Conservation (phyloP, 2,113 vertebrate genomes). For the Pelmatolapia mariae region DNA sequence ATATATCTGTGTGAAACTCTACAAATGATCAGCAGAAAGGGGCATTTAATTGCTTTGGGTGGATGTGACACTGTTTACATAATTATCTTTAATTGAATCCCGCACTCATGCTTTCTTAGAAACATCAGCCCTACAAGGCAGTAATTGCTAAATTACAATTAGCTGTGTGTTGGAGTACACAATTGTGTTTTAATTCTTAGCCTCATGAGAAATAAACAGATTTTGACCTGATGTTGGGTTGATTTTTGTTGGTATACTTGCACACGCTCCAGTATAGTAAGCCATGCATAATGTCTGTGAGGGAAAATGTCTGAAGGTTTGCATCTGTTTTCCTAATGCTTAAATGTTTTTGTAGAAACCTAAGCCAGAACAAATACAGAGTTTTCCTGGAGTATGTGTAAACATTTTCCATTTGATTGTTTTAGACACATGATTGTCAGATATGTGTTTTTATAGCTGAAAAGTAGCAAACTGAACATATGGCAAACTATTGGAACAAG, state of each 20-base stretch:
- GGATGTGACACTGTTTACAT: slow-evolving; percentile 9
- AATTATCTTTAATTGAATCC: slow-evolving; percentile 49
- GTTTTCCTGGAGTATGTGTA: background rate
- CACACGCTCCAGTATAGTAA: background rate
- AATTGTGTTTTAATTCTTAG: slow-evolving; percentile 14
- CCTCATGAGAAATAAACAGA: slow-evolving; percentile 9
- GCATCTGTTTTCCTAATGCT: background rate
- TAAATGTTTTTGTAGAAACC: background rate
- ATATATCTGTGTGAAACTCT: background rate
- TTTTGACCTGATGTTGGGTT: background rate
- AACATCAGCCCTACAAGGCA: background rate
- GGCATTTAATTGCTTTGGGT: background rate
- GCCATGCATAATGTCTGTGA: background rate
- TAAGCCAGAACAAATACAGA: background rate
- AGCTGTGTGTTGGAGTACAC: background rate
- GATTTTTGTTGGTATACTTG: background rate
- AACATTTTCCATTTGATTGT: background rate
- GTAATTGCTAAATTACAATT: slow-evolving; percentile 41
- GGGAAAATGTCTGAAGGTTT: background rate
- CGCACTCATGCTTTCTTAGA: background rate
- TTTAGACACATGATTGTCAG: background rate
- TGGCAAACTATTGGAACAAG: background rate
- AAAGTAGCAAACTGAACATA: background rate
- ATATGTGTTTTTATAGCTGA: background rate
- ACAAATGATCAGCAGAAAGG: background rate